Evolutionary conservation across 2,797 vertebrate genomes (phyloP).

Genomic region (Acanthornis magna): DNA sequence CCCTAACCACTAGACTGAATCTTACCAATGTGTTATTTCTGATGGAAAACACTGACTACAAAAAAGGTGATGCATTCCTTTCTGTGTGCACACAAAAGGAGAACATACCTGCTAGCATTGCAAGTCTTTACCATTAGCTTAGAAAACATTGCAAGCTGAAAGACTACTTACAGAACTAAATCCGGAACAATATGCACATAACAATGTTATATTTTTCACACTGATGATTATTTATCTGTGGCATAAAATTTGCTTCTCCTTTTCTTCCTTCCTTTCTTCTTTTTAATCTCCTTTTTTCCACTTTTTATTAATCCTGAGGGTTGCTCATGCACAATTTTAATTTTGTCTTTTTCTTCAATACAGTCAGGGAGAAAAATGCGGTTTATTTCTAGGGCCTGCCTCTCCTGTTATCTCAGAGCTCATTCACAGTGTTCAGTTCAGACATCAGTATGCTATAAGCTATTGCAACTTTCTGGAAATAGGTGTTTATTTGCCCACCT

Average conservation of each 20-base stretch:
- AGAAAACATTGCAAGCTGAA: background rate
- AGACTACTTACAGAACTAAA: background rate
- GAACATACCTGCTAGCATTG: background rate
- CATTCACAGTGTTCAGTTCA: background rate
- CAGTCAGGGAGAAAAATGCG: background rate
- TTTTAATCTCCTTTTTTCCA: background rate
- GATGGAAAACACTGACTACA: background rate
- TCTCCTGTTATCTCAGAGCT: background rate
- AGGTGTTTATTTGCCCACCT: background rate
- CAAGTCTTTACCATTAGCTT: background rate
- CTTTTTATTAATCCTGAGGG: background rate
- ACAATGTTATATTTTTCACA: background rate
- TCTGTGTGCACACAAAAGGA: accelerated
- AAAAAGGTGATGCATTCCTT: background rate
- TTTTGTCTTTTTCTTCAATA: background rate
- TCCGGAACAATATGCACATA: background rate
- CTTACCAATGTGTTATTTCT: background rate
- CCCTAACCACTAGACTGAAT: background rate
- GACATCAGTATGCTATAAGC: background rate
- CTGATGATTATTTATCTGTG: background rate
- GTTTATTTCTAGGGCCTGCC: background rate
- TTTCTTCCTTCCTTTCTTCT: background rate
- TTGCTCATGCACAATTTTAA: background rate
- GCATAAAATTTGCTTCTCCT: background rate
- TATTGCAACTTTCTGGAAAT: background rate